Conservation (phyloP, 2,888 invertebrate species). For the Flabesymbios commensalis region DNA sequence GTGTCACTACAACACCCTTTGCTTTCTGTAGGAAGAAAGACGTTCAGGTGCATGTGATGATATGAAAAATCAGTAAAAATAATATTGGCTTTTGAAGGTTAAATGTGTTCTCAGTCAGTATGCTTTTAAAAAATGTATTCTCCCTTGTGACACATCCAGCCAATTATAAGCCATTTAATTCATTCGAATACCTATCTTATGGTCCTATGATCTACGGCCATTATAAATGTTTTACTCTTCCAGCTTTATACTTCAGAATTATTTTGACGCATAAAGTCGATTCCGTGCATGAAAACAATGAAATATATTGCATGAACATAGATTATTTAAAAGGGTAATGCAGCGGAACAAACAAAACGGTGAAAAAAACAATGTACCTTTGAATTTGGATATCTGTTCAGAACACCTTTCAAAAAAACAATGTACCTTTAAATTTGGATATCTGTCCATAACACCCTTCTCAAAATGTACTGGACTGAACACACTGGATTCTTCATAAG, state of each 20-base stretch:
- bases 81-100: background rate
- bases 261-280: too few relatives aligned
- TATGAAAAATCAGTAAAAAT: background rate
- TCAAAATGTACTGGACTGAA: constrained; percentile 76
- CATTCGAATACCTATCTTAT: too few relatives aligned
- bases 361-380: constrained; percentile 7
- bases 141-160: background rate
- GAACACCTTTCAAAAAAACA: constrained; percentile 16
- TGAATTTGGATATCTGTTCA: constrained; percentile 7
- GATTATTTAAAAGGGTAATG: too few relatives aligned
- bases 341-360: too few relatives aligned
- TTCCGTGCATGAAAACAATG: too few relatives aligned
- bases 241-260: too few relatives aligned
- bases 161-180: background rate
- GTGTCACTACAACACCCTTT: constrained; percentile 66
- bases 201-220: too few relatives aligned
- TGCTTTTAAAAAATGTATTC: too few relatives aligned
- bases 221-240: too few relatives aligned
- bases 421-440: constrained; percentile 13
- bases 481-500: constrained; percentile 95
- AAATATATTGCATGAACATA: too few relatives aligned
- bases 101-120: too few relatives aligned
- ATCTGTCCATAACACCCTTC: constrained; percentile 15
- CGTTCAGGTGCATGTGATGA: too few relatives aligned
- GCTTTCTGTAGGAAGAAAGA: constrained; percentile 49